Evolutionary conservation across 2,113 vertebrate genomes (phyloP).

Genomic region (Dicentrarchus labrax): DNA sequence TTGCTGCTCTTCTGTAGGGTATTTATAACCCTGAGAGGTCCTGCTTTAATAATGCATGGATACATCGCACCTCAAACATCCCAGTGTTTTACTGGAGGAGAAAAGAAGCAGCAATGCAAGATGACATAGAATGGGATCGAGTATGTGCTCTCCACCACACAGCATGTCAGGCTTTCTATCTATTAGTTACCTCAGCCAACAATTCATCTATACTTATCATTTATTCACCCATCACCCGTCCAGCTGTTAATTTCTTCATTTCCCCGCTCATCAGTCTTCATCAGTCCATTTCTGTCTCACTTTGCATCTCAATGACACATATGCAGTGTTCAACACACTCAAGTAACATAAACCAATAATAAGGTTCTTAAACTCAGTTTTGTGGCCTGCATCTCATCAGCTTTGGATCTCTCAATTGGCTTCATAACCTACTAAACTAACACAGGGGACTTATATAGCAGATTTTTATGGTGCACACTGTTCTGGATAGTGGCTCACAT

Average conservation of each 20-base stretch:
- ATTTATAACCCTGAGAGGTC: slow-evolving; percentile 79
- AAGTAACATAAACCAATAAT: slow-evolving; percentile 33
- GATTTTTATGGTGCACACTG: slow-evolving; percentile 18
- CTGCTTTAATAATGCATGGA: slow-evolving; percentile 77
- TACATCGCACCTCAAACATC: slow-evolving; percentile 79
- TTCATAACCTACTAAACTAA: slow-evolving; percentile 59
- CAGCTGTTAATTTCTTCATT: slow-evolving; percentile 2
- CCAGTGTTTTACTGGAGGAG: slow-evolving; percentile 68
- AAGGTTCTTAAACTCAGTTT: slow-evolving; percentile 25
- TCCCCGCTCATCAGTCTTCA: slow-evolving; percentile 5
- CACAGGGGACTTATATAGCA: slow-evolving; percentile 38
- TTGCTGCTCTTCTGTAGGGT: slow-evolving; percentile 64
- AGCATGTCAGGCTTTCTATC: slow-evolving; percentile 30
- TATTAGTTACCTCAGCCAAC: slow-evolving; percentile 47
- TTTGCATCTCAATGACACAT: slow-evolving; percentile 33
- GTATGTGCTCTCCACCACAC: slow-evolving; percentile 37
- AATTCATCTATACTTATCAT: slow-evolving; percentile 57
- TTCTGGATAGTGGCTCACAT: slow-evolving; percentile 39
- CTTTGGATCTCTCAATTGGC: slow-evolving; percentile 26
- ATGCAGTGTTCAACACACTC: slow-evolving; percentile 25
- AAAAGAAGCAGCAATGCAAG: slow-evolving; percentile 42
- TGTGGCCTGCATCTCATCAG: slow-evolving; percentile 28
- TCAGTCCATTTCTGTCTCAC: slow-evolving; percentile 14
- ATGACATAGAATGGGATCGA: slow-evolving; percentile 27
- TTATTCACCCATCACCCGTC: slow-evolving; percentile 58